These are phyloP conservation scores for Drosophila niveifrons DNA, from an alignment of 2,888 invertebrate genomes.

Conservation along the genomic window DNA sequence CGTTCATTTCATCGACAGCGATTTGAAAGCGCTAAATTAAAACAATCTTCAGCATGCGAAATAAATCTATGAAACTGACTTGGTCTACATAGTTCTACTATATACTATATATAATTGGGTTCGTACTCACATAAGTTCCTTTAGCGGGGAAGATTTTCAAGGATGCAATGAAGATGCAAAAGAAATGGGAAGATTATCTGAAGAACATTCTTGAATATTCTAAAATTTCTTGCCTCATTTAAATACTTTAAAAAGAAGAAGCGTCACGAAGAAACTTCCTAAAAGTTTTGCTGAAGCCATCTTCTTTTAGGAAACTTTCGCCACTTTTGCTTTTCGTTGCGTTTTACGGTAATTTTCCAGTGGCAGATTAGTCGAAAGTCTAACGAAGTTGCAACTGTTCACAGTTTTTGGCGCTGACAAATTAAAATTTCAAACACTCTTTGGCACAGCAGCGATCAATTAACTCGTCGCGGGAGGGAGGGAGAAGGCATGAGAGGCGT, in stretches of 20 bases:
- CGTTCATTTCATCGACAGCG: constrained; percentile 31
- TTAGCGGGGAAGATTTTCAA: neutral
- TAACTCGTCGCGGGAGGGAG: constrained; percentile 46
- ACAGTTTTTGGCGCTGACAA: constrained; percentile 20
- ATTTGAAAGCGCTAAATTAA: constrained; percentile 43
- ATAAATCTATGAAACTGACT: constrained; percentile 62
- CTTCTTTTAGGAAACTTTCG: neutral
- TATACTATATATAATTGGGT: constrained; percentile 1
- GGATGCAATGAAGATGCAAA: no score
- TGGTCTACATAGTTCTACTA: neutral
- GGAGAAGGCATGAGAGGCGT: neutral
- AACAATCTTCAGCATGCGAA: constrained; percentile 48
- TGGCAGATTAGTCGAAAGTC: neutral
- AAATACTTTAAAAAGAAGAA: neutral
- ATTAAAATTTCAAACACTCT: constrained; percentile 47
- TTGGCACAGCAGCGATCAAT: constrained; percentile 52
- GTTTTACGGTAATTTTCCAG: neutral
- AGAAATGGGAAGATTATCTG: no score
- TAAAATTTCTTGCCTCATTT: no score
- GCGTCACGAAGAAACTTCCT: neutral
- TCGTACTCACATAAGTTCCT: neutral
- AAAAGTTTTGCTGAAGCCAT: no score
- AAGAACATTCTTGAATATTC: no score
- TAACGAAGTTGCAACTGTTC: neutral
- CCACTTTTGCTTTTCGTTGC: neutral